Evolutionary conservation across 1,140 invertebrate genomes (phyloP).

Genomic region (Agrypnia vestita): DNA sequence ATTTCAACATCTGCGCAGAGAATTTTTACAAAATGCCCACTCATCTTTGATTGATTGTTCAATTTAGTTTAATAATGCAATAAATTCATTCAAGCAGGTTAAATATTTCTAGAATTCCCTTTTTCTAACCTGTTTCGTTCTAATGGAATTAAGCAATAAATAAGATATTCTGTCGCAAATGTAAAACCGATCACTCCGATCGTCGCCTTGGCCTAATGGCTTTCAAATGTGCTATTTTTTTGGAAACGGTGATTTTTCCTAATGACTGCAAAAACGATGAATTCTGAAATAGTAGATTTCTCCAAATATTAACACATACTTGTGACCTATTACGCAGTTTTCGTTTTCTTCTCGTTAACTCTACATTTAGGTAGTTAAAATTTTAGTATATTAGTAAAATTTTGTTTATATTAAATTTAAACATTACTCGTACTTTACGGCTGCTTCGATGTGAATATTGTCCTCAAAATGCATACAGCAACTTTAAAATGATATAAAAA

Average conservation of each 20-base stretch:
- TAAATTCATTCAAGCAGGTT: conserved; percentile 1
- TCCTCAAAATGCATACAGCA: too few species aligned
- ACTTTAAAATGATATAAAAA: too few species aligned
- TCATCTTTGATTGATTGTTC: neutral
- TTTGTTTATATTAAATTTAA: too few species aligned
- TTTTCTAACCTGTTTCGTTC: conserved; percentile 39
- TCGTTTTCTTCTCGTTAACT: too few species aligned
- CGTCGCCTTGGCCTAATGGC: conserved; percentile 38
- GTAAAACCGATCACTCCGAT: conserved; percentile 28
- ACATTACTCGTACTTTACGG: too few species aligned
- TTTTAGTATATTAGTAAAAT: too few species aligned
- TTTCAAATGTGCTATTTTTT: conserved; percentile 33
- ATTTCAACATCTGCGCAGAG: too few species aligned
- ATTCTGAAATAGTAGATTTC: too few species aligned
- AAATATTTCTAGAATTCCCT: neutral
- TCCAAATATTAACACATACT: too few species aligned
- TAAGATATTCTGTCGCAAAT: conserved; percentile 35
- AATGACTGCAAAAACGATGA: conserved; percentile 3
- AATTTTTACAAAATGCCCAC: neutral
- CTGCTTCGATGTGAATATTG: too few species aligned
- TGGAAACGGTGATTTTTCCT: conserved; percentile 32
- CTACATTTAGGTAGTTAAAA: too few species aligned
- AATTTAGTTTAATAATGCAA: conserved; percentile 22
- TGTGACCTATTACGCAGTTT: too few species aligned
- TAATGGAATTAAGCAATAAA: conserved; percentile 40